These are phyloP conservation scores for Caiman crocodilus DNA, from an alignment of 2,797 vertebrate species.

Conservation along the genomic window DNA sequence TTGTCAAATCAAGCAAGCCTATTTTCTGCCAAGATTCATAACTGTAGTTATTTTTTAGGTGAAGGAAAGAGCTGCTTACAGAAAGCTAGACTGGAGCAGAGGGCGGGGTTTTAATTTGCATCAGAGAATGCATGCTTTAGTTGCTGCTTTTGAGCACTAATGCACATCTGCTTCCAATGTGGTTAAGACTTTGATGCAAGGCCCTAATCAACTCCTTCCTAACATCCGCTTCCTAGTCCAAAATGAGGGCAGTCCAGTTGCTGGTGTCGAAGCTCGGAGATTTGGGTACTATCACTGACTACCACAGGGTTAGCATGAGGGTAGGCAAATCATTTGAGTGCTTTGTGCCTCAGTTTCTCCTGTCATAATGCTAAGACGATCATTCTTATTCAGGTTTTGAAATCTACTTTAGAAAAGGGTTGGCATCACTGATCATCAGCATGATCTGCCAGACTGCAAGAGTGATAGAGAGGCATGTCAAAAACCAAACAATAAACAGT, in stretches of 20 bases:
- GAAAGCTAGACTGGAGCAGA: fast-evolving
- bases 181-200: background rate
- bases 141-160: background rate
- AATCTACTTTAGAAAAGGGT: too few relatives aligned
- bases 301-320: background rate
- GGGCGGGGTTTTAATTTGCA: background rate
- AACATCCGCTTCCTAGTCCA: background rate
- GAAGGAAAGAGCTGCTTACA: background rate
- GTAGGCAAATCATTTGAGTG: background rate
- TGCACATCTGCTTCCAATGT: fast-evolving
- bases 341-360: too few relatives aligned
- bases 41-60: background rate
- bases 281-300: background rate
- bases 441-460: background rate
- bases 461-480: background rate
- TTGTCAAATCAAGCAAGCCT: background rate
- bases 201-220: background rate
- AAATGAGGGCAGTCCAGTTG: background rate
- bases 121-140: background rate
- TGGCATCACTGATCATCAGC: background rate
- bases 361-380: background rate
- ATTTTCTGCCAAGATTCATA: background rate
- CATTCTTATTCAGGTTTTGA: background rate
- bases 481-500: background rate
- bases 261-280: background rate